A percentile compares a stretch with the other conserved stretches of the same genome.
These are phyloP conservation scores for Coelopa frigida DNA, from an alignment of 1,140 invertebrate genomes.

Conservation along the genomic window DNA sequence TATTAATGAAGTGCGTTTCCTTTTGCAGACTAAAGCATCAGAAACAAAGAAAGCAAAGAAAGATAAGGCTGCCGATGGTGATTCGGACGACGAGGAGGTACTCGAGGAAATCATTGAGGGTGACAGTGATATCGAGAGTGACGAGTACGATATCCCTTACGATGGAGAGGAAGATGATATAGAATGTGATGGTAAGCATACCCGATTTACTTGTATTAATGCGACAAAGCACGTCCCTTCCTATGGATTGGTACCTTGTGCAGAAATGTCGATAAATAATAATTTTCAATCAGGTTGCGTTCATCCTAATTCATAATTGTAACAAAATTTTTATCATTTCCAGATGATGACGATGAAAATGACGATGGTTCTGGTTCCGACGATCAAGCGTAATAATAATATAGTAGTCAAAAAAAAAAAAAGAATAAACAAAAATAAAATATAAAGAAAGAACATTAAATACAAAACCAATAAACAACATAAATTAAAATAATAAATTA, in stretches of 20 bases:
- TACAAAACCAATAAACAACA: slow-evolving; percentile 23
- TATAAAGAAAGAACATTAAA: slow-evolving; percentile 21
- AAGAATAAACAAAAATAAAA: slow-evolving; percentile 27
- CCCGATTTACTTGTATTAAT: not conserved
- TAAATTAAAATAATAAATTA: slow-evolving; percentile 33
- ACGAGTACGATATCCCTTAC: slow-evolving; percentile 43
- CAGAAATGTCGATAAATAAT: not conserved
- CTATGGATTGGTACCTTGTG: not conserved
- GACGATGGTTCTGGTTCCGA: slow-evolving; percentile 43
- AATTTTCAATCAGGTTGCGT: not conserved
- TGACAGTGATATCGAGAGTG: slow-evolving; percentile 43
- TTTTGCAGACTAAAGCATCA: slow-evolving; percentile 38
- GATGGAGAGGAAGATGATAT: slow-evolving; percentile 43
- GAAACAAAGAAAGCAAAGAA: slow-evolving; percentile 45
- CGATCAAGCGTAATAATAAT: slow-evolving; percentile 43
- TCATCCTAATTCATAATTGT: not conserved
- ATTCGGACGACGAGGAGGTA: slow-evolving; percentile 39
- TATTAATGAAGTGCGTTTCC: no score
- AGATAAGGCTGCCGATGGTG: slow-evolving; percentile 35
- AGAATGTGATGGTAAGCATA: slow-evolving; percentile 37
- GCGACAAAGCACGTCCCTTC: no score
- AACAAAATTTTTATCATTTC: slow-evolving; percentile 4
- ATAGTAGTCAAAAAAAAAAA: slow-evolving; percentile 39
- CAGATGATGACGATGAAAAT: slow-evolving; percentile 42
- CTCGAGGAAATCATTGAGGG: slow-evolving; percentile 40